phyloP scores from a whole-genome alignment of 2,113 vertebrate species.

The Oryctolagus cuniculus region mOryCun1.1 NC_091433.1:153781501-153782000 shows the following conservation, averaged over 20 bases:
- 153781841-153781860: slow-evolving; percentile 83
- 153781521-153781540: slow-evolving; percentile 32
- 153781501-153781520: slow-evolving; percentile 35
- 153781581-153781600: background rate
- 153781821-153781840: slow-evolving; percentile 65
- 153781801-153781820: slow-evolving; percentile 81
- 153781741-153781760: slow-evolving; percentile 79
- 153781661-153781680: slow-evolving; percentile 71
- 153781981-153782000: slow-evolving; percentile 80
- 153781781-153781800: slow-evolving; percentile 84
- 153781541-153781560: slow-evolving; percentile 8
- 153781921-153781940: slow-evolving; percentile 68
- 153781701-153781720: slow-evolving; percentile 64
- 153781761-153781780: slow-evolving; percentile 82
- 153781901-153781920: slow-evolving; percentile 55
- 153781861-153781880: slow-evolving; percentile 60
- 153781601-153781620: background rate
- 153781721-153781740: slow-evolving; percentile 82
- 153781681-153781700: slow-evolving; percentile 79
- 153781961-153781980: slow-evolving; percentile 48
- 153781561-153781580: background rate
- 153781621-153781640: slow-evolving; percentile 62
- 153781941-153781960: slow-evolving; percentile 24
- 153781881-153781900: slow-evolving; percentile 43
- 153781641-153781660: slow-evolving; percentile 31